Evolutionary conservation across 2,888 invertebrate genomes (phyloP), one percentile per base, ranked within the genome.

Genomic region (Meloe dianella): DNA sequence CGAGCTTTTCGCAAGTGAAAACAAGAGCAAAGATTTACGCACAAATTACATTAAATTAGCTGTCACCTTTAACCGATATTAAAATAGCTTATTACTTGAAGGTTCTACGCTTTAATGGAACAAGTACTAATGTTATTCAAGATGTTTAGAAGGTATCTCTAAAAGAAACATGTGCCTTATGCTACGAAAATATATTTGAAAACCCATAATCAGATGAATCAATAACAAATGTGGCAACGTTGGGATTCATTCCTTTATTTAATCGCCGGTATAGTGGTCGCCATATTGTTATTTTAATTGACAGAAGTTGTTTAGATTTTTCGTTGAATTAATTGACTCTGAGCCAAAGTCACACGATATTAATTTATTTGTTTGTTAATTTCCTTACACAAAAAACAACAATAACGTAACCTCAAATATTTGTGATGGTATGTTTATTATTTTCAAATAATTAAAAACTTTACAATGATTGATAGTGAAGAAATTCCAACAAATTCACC

Each of bases 251-350:
- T 35, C 35, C 35, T 35, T 12, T 10, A 4, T 35, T 35, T 35
- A 35, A 1, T 32, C 32, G 8, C 7, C 9, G 10, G 12, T 12
- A 9, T 32, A 32, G 12, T 0, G 14, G 24, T 8, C 54, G 54
- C 54, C 54, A 54, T 54, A 54, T 54, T 54, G 47, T 51, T 51
- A n/a, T 51, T 22, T 51, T 4, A 10, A 51, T 22, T 54, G 54
- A 12, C 54, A 51, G 47, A 22, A 51, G 54, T 20, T 47, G 20
- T 24, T 14, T 54, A 5, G 54, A 24, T 54, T 54, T 54, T 54
- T 51, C 22, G 22, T 22, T 22, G 10, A 22, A 54, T 54, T 54
- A 54, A 54, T 54, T 27, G 12, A 54, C 27, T 12, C 24, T 54
- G 12, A 14, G 54, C 54, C 54, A 54, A 27, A 54, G 27, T 54